phyloP scores from a whole-genome alignment of 2,888 invertebrate species.

The Cantharis rustica region DNA sequence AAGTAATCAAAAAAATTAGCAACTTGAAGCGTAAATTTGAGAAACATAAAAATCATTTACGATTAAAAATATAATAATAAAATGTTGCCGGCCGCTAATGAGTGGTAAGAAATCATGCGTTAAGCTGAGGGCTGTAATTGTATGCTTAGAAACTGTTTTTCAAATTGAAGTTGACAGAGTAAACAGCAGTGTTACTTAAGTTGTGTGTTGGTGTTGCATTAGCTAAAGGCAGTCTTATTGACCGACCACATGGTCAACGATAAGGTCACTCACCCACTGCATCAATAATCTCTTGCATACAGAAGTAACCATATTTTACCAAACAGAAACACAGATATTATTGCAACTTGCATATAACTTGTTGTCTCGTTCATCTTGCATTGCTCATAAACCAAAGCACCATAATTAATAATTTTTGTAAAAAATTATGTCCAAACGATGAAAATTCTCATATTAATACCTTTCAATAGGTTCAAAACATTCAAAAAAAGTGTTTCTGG shows the following conservation, averaged over 20 bases:
- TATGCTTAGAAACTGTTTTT: constrained; percentile 1
- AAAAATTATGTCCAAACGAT: neutral
- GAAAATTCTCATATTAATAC: neutral
- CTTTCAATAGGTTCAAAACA: neutral
- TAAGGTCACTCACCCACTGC: constrained; percentile 24
- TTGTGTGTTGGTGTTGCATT: constrained; percentile 15
- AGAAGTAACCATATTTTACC: neutral
- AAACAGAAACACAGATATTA: neutral
- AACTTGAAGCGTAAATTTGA: neutral
- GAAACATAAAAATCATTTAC: neutral
- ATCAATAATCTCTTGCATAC: neutral
- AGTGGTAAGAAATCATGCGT: neutral
- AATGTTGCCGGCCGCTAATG: neutral
- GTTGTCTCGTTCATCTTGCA: neutral
- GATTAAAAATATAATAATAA: neutral
- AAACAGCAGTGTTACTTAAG: constrained; percentile 17
- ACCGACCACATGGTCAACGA: constrained; percentile 24
- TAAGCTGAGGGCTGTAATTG: neutral
- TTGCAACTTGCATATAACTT: neutral
- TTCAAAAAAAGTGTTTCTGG: no score
- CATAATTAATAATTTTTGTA: neutral
- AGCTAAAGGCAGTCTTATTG: constrained; percentile 15
- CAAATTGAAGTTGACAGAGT: neutral
- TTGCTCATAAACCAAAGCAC: neutral
- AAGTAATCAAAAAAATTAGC: neutral